Percentiles rank a stretch among this genome's conserved stretches.
These are phyloP conservation scores for Atrina japonica DNA, from an alignment of 2,888 invertebrate genomes.

Conservation along the genomic window DNA sequence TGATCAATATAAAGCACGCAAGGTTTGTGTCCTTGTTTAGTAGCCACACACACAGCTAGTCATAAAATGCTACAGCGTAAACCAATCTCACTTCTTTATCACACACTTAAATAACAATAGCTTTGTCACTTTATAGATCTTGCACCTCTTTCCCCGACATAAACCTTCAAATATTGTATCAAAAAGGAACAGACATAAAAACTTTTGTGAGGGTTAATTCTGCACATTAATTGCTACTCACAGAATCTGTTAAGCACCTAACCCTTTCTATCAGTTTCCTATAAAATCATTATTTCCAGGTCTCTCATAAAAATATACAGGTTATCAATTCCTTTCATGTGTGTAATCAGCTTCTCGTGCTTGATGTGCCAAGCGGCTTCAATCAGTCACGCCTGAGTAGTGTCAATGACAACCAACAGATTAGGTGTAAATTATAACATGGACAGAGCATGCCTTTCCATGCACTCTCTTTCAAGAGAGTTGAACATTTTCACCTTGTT, in stretches of 20 bases:
- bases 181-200: neutral
- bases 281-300: slow-evolving; percentile 18
- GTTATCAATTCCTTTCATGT: slow-evolving; percentile 26
- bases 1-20: too few relatives aligned
- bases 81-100: neutral
- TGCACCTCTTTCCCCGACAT: slow-evolving; percentile 8
- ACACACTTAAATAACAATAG: neutral
- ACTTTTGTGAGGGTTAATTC: slow-evolving; percentile 25
- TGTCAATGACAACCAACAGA: slow-evolving; percentile 18
- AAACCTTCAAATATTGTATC: slow-evolving; percentile 9
- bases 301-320: slow-evolving; percentile 17
- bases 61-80: neutral
- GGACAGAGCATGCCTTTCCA: slow-evolving; percentile 5
- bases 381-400: slow-evolving; percentile 16
- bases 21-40: too few relatives aligned
- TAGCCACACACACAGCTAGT: neutral
- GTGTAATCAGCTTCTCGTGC: slow-evolving; percentile 21
- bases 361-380: slow-evolving; percentile 22
- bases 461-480: too few relatives aligned
- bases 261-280: slow-evolving; percentile 19
- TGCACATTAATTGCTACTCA: slow-evolving; percentile 21
- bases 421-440: slow-evolving; percentile 27
- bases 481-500: too few relatives aligned
- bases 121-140: slow-evolving; percentile 9
- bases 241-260: slow-evolving; percentile 18